phyloP scores from a whole-genome alignment of 2,113 vertebrate genomes.

The Apus apus region DNA sequence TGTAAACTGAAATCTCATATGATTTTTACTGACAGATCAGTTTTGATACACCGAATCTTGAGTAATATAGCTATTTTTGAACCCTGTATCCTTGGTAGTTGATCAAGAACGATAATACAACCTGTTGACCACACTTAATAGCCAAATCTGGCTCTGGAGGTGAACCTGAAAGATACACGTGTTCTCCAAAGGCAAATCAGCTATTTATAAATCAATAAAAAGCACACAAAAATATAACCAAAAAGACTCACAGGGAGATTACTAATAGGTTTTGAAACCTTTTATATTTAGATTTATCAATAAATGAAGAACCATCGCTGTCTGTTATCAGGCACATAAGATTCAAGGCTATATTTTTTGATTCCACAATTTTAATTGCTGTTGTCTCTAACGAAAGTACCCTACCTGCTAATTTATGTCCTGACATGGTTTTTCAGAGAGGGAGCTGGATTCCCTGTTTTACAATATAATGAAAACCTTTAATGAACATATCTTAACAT shows the following conservation, averaged over 20 bases:
- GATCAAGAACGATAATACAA: too few relatives aligned
- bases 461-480: neutral
- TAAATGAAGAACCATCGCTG: neutral
- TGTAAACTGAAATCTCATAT: neutral
- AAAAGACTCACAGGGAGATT: neutral
- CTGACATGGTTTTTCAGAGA: neutral
- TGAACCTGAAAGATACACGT: neutral
- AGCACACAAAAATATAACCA: neutral
- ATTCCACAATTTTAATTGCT: neutral
- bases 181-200: neutral
- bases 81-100: neutral
- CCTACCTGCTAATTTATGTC: neutral
- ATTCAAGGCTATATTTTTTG: neutral
- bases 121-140: neutral
- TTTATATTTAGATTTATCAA: neutral
- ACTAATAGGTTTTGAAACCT: neutral
- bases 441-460: neutral
- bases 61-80: neutral
- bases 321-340: neutral
- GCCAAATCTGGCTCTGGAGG: neutral
- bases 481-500: neutral
- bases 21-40: neutral
- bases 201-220: neutral
- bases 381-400: neutral
- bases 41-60: neutral